These are phyloP conservation scores for Corella eumyota DNA, from an alignment of 23 tunicate species.

Conservation along the genomic window DNA sequence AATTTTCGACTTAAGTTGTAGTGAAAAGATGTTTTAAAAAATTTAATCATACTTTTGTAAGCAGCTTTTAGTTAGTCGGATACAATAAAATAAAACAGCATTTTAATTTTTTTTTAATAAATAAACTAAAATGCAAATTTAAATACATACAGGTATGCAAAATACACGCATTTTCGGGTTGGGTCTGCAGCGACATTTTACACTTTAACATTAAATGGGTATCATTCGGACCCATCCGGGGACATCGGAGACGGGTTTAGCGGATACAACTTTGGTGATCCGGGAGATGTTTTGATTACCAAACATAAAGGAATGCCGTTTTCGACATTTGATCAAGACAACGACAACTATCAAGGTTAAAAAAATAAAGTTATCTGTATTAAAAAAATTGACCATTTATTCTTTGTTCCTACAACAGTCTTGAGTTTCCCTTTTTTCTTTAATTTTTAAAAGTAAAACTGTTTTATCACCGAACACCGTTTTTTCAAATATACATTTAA, in stretches of 20 bases:
- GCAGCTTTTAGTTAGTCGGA: too few species aligned
- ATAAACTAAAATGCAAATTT: background rate
- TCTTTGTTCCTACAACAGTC: too few species aligned
- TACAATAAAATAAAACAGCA: too few species aligned
- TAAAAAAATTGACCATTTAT: too few species aligned
- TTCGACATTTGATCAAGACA: slow-evolving; percentile 37
- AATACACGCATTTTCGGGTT: slow-evolving; percentile 34
- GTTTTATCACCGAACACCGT: too few species aligned
- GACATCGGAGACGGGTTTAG: slow-evolving; percentile 41
- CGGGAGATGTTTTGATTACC: slow-evolving; percentile 15
- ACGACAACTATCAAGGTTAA: slow-evolving; percentile 29
- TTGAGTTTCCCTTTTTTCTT: too few species aligned
- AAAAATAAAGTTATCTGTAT: background rate
- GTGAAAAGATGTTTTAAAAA: too few species aligned
- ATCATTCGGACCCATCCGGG: slow-evolving; percentile 10
- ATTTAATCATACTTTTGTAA: too few species aligned
- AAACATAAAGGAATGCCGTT: slow-evolving; percentile 45
- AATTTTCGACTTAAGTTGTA: too few species aligned
- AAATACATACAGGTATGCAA: slow-evolving; percentile 13
- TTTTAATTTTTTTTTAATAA: too few species aligned
- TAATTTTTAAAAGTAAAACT: too few species aligned
- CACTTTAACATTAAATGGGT: slow-evolving; percentile 21
- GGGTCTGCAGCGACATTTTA: slow-evolving; percentile 24
- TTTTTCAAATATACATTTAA: too few species aligned
- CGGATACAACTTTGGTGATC: slow-evolving; percentile 40